These are phyloP conservation scores for Hyles euphorbiae DNA, from an alignment of 1,140 invertebrate species.

Conservation along the genomic window DNA sequence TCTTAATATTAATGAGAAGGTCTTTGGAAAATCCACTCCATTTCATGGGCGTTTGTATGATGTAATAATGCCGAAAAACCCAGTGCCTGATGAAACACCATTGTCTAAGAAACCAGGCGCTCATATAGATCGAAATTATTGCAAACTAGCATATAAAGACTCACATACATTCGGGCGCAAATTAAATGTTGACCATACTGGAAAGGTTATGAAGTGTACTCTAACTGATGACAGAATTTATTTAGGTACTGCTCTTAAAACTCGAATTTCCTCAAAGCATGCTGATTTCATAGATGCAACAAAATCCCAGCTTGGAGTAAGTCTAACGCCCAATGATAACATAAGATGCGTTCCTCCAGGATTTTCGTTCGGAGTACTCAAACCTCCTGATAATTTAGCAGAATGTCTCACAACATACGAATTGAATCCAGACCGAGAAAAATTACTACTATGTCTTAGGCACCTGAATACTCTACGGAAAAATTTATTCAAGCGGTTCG, in stretches of 20 bases:
- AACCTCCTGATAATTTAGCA: conserved; percentile 13
- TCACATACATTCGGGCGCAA: conserved; percentile 39
- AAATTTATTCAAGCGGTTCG: conserved; percentile 30
- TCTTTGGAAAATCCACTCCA: conserved; percentile 42
- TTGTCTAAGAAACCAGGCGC: conserved; percentile 47
- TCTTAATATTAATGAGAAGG: conserved; percentile 38
- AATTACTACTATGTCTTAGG: conserved; percentile 35
- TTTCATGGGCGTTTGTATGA: conserved; percentile 30
- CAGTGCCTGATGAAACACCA: conserved; percentile 37
- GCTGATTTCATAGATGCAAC: conserved; percentile 33
- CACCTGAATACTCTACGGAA: conserved; percentile 47
- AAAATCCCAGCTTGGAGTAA: conserved; percentile 32
- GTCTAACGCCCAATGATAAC: conserved; percentile 48
- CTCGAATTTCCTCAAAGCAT: conserved; percentile 29
- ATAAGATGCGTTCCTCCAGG: conserved; percentile 41
- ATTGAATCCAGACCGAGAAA: conserved; percentile 38
- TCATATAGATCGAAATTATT: conserved; percentile 46
- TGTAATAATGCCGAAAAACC: conserved; percentile 32
- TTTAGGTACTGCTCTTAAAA: conserved; percentile 18
- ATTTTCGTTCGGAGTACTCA: conserved; percentile 45
- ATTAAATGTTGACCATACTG: conserved; percentile 34
- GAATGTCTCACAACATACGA: conserved; percentile 34
- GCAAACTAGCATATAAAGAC: conserved; percentile 20
- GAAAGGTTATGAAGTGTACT: conserved; percentile 39
- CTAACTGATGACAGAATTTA: conserved; percentile 37